phyloP scores from a whole-genome alignment of 2,113 vertebrate genomes.

The Porphyrio hochstetteri region DNA sequence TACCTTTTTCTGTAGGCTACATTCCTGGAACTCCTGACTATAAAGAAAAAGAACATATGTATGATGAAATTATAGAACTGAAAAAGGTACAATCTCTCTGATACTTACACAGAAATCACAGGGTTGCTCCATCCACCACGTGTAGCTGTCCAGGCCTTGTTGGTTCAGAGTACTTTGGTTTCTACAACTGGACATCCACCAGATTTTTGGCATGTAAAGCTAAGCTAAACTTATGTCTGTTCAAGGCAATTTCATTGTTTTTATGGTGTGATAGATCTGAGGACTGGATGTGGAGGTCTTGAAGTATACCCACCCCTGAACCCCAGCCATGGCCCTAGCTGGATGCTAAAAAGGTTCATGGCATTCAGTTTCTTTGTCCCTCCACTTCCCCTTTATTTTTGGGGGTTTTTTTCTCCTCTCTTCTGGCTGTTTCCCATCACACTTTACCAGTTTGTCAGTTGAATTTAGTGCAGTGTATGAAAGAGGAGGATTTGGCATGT shows the following conservation, averaged over 20 bases:
- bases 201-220: background rate
- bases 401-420: too few species aligned
- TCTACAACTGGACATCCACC: background rate
- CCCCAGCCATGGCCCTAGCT: background rate
- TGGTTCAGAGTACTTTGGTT: background rate
- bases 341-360: background rate
- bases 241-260: background rate
- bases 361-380: background rate
- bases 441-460: background rate
- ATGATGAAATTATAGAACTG: slow-evolving; percentile 90
- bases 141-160: background rate
- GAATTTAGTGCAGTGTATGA: background rate
- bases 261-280: slow-evolving; percentile 22
- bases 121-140: background rate
- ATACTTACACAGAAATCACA: background rate
- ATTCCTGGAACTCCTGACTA: slow-evolving; percentile 78
- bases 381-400: background rate
- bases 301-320: slow-evolving; percentile 5
- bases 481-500: background rate
- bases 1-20: slow-evolving; percentile 49
- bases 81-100: slow-evolving; percentile 85
- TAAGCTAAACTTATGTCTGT: background rate
- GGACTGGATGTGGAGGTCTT: slow-evolving; percentile 11
- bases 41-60: slow-evolving; percentile 94
- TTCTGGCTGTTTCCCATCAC: background rate